A percentile compares a stretch with the other conserved stretches of the same genome.
These are phyloP conservation scores for Pogonognathellus flavescens DNA, from an alignment of 1,140 invertebrate species.

Conservation along the genomic window DNA sequence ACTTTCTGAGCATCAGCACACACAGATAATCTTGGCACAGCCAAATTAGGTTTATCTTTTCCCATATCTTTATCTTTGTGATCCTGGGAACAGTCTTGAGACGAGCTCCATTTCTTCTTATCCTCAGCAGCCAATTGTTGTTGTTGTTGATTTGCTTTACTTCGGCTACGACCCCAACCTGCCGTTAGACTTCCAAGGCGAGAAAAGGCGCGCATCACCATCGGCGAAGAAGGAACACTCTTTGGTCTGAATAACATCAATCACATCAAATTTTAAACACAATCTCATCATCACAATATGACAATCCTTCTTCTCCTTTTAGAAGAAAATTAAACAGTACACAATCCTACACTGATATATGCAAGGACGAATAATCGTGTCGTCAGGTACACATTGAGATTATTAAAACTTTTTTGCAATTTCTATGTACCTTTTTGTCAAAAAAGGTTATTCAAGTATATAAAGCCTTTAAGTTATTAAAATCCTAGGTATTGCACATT, in stretches of 20 bases:
- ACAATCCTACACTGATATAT: no score
- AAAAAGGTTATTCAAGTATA: no score
- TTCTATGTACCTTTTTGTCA: no score
- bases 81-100: constrained; percentile 86
- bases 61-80: constrained; percentile 77
- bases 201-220: constrained; percentile 92
- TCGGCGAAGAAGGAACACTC: constrained; percentile 93
- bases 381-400: no score
- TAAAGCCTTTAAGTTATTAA: no score
- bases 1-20: constrained; percentile 93
- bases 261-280: background rate
- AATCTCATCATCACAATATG: no score
- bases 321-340: no score
- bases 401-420: no score
- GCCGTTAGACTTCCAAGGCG: constrained; percentile 89
- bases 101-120: constrained; percentile 92
- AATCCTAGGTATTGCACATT: no score
- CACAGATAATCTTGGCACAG: constrained; percentile 87
- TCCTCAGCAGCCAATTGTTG: constrained; percentile 80
- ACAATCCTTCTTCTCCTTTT: no score
- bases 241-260: constrained; percentile 78
- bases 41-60: constrained; percentile 74
- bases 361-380: no score
- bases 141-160: constrained; percentile 77
- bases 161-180: constrained; percentile 87